Conservation (phyloP, 2,797 vertebrate species). For the Ctenosaura bakeri region DNA sequence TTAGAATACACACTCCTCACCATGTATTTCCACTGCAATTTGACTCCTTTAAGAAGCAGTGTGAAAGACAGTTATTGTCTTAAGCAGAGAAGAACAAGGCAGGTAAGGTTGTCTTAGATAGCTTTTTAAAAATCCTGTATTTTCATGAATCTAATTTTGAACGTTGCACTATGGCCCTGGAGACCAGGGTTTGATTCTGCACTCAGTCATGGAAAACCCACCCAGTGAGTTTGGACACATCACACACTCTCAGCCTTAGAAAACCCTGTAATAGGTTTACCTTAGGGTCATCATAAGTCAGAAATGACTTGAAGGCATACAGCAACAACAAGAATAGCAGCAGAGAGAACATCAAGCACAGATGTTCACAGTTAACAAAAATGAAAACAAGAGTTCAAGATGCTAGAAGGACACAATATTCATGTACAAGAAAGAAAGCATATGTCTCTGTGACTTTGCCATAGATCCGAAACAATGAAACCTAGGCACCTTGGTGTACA, state of each 20-base stretch:
- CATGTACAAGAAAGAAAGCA: too few relatives aligned
- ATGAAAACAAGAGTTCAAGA: background rate
- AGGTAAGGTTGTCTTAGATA: background rate
- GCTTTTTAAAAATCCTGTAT: background rate
- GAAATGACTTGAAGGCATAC: too few relatives aligned
- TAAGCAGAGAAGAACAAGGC: background rate
- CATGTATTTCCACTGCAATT: background rate
- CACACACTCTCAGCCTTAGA: too few relatives aligned
- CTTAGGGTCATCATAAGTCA: background rate
- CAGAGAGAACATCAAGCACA: background rate
- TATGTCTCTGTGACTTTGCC: too few relatives aligned
- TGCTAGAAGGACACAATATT: background rate
- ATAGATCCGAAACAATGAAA: too few relatives aligned
- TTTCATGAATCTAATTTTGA: background rate
- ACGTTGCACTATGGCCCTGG: too few relatives aligned
- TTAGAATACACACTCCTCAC: background rate
- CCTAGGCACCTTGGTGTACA: too few relatives aligned
- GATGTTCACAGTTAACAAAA: background rate
- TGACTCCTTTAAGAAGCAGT: background rate
- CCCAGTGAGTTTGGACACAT: too few relatives aligned
- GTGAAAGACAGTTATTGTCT: conserved; percentile 26
- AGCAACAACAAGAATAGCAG: too few relatives aligned
- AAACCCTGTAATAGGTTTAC: too few relatives aligned
- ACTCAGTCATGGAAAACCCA: too few relatives aligned
- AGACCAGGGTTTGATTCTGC: too few relatives aligned